Evolutionary conservation across 2,888 invertebrate genomes (phyloP).

Genomic region (Diplolepis rosae): DNA sequence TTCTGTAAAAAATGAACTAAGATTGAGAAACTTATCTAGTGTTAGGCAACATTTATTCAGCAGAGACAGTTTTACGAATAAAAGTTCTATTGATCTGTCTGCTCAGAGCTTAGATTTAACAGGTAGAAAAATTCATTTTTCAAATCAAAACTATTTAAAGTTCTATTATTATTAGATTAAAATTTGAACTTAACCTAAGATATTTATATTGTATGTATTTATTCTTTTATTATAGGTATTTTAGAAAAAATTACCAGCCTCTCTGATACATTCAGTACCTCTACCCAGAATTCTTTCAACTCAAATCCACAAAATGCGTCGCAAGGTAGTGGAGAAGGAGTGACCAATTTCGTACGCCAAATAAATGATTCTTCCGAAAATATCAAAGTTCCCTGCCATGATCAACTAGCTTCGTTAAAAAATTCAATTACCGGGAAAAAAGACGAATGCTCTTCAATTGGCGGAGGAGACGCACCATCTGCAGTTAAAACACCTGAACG

Average conservation of each 20-base stretch:
- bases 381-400: constrained; percentile 35
- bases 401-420: constrained; percentile 38
- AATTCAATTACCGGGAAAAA: constrained; percentile 25
- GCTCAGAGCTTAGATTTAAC: constrained; percentile 66
- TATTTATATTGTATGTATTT: background rate
- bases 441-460: constrained; percentile 55
- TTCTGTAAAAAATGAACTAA: constrained; percentile 39
- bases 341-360: constrained; percentile 24
- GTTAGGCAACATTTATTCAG: constrained; percentile 70
- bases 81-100: constrained; percentile 57
- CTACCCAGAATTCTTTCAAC: background rate
- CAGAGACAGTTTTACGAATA: constrained; percentile 62
- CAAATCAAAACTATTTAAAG: background rate
- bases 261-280: constrained; percentile 53
- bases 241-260: constrained; percentile 60
- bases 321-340: background rate
- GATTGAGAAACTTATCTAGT: constrained; percentile 56
- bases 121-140: constrained; percentile 55
- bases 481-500: constrained; percentile 52
- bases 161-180: background rate
- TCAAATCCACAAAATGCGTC: background rate
- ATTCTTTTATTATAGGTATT: constrained; percentile 52
- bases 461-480: constrained; percentile 62
- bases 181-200: constrained; percentile 3
- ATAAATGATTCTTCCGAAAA: constrained; percentile 35